phyloP scores from a whole-genome alignment of 2,888 invertebrate species.

The Tipula vernalis region DNA sequence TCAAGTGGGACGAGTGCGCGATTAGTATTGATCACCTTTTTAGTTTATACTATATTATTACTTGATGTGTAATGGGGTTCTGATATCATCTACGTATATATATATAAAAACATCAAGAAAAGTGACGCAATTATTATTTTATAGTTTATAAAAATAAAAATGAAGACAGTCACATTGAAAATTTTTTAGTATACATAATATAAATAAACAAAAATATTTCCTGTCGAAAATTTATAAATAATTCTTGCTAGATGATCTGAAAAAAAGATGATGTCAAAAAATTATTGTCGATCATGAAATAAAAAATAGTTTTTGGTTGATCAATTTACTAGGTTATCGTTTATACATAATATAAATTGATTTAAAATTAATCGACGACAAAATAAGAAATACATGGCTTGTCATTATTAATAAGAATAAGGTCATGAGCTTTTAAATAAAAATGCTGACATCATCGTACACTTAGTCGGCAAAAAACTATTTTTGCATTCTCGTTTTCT shows the following conservation, averaged over 20 bases:
- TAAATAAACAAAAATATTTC: neutral
- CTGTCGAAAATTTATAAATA: neutral
- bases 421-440: neutral
- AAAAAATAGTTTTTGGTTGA: neutral
- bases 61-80: neutral
- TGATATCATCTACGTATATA: neutral
- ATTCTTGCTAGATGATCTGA: neutral
- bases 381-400: too few relatives aligned
- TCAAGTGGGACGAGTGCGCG: neutral
- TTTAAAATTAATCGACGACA: neutral
- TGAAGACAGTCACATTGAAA: neutral
- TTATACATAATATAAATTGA: neutral
- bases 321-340: neutral
- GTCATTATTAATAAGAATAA: neutral
- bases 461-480: too few relatives aligned
- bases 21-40: neutral
- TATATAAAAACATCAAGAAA: neutral
- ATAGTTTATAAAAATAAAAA: neutral
- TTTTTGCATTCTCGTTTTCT: too few relatives aligned
- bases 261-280: neutral
- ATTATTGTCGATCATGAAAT: neutral
- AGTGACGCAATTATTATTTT: neutral
- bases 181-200: neutral
- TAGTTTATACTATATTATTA: neutral
- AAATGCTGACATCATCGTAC: neutral